Evolutionary conservation across 2,113 vertebrate genomes (phyloP).

Genomic region (Mormyrus lacerda): DNA sequence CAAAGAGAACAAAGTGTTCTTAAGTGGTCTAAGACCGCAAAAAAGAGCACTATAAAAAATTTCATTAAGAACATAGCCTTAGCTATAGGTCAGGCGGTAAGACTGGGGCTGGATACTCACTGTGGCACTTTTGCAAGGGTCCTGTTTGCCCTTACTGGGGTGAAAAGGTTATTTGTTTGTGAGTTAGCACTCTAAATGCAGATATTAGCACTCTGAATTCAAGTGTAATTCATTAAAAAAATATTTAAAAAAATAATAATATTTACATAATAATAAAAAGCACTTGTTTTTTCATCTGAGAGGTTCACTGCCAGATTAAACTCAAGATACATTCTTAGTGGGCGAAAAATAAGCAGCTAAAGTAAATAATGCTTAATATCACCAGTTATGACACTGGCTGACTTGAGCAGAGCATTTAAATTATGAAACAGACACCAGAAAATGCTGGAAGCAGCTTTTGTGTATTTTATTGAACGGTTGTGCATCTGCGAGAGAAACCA

Average conservation of each 20-base stretch:
- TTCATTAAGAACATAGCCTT: not conserved
- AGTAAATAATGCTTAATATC: not conserved
- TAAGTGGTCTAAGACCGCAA: not conserved
- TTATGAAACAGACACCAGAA: not conserved
- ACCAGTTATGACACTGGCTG: not conserved
- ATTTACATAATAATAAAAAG: not conserved
- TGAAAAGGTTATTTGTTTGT: not conserved
- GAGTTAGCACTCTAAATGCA: not conserved
- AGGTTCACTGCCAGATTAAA: not conserved
- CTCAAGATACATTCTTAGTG: not conserved
- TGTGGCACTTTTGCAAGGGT: not conserved
- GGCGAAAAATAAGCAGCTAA: not conserved
- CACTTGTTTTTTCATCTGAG: not conserved
- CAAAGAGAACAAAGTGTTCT: not conserved
- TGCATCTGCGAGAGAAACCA: not conserved
- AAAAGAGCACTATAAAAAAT: not conserved
- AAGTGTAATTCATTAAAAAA: not conserved
- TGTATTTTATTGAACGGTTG: constrained; percentile 4
- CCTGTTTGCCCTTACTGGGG: not conserved
- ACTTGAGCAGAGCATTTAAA: not conserved
- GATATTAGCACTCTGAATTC: not conserved
- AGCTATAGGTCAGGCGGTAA: not conserved
- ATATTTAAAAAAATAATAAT: not conserved
- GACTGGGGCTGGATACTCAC: not conserved
- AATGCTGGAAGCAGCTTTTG: not conserved